Evolutionary conservation across 2,797 vertebrate species (phyloP), one percentile per base, ranked within the genome.

Genomic region (Vultur gryphus): DNA sequence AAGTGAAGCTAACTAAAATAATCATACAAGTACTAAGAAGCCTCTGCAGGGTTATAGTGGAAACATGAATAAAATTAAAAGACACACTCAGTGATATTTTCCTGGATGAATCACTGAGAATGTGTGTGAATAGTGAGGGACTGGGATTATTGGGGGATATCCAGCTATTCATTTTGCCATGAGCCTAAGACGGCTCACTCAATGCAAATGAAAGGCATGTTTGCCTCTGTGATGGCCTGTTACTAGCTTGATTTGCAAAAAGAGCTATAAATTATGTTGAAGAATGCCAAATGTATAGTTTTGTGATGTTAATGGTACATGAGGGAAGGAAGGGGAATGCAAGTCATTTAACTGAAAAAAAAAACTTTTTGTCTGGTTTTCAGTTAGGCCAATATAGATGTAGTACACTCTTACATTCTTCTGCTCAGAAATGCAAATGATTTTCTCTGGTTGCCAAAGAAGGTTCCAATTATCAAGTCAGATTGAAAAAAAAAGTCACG

Each of bases 1-100:
- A 96, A 87, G 54, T 20, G 78, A 95, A 91, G 43, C 79, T 96
- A 96, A 96, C 81, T 92, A 93, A 98, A 98, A 93, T 83, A 97
- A 96, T 77, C 90, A 92, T 92, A 59, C 95, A 97, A 91, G 72
- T 90, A 86, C 95, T 96, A 96, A 39, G 54, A 96, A 97, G 84
- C 70, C 92, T 94, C 75, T 79, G 17, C 49, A 86, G 66, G 82
- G 73, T 83, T 97, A 81, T 28, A 77, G 79, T 90, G 93, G 91
- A 87, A 97, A 95, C 78, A 96, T 91, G 95, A 96, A 97, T 94
- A 94, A 97, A 96, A 97, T 92, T 75, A 89, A 90, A 93, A 87
- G 67, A 52, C 89, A 46, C 46, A 25, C 29, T 89, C 84, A 52
- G 61, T 94, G 84, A 71, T 94, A 72, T 89, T 97, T 97, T 97